Percentiles rank a stretch among this genome's conserved stretches.
phyloP scores from a whole-genome alignment of 2,797 vertebrate genomes.

The Euphonia xanthogaster region DNA sequence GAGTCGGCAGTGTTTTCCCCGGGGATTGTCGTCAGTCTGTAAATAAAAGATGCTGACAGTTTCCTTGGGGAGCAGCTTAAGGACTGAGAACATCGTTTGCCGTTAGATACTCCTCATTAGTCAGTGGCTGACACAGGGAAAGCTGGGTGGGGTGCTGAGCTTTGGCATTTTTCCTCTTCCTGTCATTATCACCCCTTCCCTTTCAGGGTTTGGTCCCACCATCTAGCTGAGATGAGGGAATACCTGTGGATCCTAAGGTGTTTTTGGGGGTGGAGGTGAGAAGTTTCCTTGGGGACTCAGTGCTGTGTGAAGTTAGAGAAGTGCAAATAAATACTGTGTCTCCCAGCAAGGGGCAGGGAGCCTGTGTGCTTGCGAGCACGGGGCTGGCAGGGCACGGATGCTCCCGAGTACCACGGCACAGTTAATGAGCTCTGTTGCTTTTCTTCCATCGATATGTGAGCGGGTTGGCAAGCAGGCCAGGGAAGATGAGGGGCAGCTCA shows the following conservation, averaged over 20 bases:
- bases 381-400: not conserved
- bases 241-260: not conserved
- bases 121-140: not conserved
- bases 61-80: slow-evolving; percentile 19
- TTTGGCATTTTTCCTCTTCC: not conserved
- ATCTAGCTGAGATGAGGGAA: not conserved
- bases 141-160: not conserved
- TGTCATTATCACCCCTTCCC: not conserved
- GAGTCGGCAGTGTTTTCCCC: not conserved
- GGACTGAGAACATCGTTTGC: not conserved
- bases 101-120: not conserved
- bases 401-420: not conserved
- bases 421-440: not conserved
- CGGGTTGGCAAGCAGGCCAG: not conserved
- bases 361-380: not conserved
- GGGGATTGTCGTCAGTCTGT: slow-evolving; percentile 5
- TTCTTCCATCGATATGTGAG: not conserved
- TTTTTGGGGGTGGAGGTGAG: not conserved
- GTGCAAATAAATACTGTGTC: not conserved
- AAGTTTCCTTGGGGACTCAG: not conserved
- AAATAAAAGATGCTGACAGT: slow-evolving; percentile 19
- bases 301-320: not conserved
- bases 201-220: not conserved
- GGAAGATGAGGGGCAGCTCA: not conserved
- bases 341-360: not conserved